Conservation (phyloP, 92 coral and sea anemone species). For the Palythoa grandiflora region DNA sequence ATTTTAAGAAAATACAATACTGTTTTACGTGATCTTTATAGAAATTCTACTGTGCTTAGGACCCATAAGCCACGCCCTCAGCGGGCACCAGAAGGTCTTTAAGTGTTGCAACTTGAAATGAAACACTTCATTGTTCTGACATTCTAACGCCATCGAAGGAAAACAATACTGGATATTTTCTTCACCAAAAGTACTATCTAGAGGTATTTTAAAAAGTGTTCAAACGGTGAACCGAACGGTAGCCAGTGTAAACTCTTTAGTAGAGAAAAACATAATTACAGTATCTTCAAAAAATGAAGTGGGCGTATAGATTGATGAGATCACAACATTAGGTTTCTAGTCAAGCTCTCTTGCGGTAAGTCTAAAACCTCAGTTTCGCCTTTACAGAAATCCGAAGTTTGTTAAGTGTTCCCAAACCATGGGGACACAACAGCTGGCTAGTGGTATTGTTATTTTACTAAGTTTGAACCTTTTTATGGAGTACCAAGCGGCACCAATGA, state of each 20-base stretch:
- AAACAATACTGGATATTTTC: not conserved
- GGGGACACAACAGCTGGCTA: not conserved
- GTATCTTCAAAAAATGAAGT: constrained; percentile 5
- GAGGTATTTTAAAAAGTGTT: not conserved
- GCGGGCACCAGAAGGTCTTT: not conserved
- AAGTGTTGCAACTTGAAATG: not conserved
- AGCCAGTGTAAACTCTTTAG: not conserved
- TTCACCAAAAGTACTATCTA: not conserved
- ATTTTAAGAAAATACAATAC: no score
- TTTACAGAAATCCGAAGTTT: not conserved
- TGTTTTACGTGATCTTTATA: no score
- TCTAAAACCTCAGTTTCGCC: not conserved
- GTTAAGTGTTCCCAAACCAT: not conserved
- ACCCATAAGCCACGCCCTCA: not conserved
- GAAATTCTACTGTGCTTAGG: no score
- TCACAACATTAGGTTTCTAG: constrained; percentile 7
- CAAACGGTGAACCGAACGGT: not conserved
- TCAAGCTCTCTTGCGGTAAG: not conserved
- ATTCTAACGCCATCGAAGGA: no score
- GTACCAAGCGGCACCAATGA: constrained; percentile 12
- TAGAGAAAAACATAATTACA: not conserved
- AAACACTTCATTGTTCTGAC: not conserved
- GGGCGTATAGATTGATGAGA: constrained; percentile 20
- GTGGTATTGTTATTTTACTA: not conserved
- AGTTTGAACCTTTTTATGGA: not conserved